Conservation (phyloP, 1,140 invertebrate species). For the Metopolophium dirhodum region DNA sequence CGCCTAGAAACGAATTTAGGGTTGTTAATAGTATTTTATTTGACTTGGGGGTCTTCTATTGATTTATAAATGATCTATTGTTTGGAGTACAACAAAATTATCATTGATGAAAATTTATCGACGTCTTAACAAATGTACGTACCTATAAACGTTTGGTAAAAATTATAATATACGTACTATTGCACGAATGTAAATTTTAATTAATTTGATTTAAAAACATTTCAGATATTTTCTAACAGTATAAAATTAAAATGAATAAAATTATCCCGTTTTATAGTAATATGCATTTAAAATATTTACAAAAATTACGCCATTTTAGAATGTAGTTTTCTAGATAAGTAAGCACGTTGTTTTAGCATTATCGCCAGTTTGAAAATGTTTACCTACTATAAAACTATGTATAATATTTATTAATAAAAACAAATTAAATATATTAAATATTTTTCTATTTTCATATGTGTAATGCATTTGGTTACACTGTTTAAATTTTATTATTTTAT, state of each 20-base stretch:
- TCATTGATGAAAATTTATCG: not conserved
- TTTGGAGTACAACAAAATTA: not conserved
- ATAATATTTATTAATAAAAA: not conserved
- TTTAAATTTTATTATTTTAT: not conserved
- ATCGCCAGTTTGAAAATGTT: not conserved
- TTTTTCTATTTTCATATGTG: not conserved
- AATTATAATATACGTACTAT: not conserved
- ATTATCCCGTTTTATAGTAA: not conserved
- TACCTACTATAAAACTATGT: not conserved
- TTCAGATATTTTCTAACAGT: not conserved
- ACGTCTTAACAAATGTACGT: not conserved
- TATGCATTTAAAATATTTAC: not conserved
- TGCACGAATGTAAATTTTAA: not conserved
- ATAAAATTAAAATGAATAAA: not conserved
- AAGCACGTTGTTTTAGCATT: not conserved
- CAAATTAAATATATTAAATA: not conserved
- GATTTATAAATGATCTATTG: not conserved
- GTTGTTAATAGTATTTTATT: not conserved
- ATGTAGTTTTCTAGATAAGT: not conserved
- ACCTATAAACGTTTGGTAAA: not conserved
- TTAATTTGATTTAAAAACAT: not conserved
- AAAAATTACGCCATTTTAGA: not conserved
- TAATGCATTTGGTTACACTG: not conserved
- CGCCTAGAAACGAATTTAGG: not conserved
- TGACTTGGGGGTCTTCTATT: not conserved